Evolutionary conservation across 1,140 invertebrate species (phyloP).

Genomic region (Odontomachus brunneus): DNA sequence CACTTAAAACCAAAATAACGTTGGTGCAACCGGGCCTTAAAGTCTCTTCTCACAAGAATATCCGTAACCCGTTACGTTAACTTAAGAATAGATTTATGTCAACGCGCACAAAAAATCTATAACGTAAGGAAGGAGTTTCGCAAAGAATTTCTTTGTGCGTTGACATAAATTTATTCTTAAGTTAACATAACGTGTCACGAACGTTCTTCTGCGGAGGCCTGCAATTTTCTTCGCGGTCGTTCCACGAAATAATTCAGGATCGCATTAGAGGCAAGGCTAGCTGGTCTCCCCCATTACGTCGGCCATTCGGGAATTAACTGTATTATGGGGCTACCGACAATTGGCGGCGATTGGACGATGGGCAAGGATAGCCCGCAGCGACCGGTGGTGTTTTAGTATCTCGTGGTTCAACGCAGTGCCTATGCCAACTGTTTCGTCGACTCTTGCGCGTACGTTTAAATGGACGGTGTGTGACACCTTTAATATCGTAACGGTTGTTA

Average conservation of each 20-base stretch:
- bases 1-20: no score
- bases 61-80: no score
- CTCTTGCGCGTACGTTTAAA: background rate
- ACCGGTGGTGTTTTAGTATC: constrained; percentile 50
- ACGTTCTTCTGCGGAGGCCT: no score
- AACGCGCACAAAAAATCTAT: no score
- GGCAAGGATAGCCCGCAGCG: constrained; percentile 29
- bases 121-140: no score
- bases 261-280: constrained; percentile 26
- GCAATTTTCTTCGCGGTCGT: background rate
- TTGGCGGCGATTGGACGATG: constrained; percentile 58
- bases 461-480: background rate
- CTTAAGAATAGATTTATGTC: no score
- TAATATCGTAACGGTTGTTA: background rate
- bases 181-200: no score
- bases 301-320: constrained; percentile 57
- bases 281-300: constrained; percentile 29
- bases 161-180: no score
- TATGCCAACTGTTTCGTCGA: background rate
- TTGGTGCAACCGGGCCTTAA: no score
- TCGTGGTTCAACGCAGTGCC: background rate
- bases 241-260: constrained; percentile 52
- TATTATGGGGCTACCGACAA: constrained; percentile 65
- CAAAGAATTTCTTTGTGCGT: no score
- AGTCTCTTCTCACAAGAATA: no score